Evolutionary conservation across 2,113 vertebrate genomes (phyloP).

Genomic region (Strigops habroptila): DNA sequence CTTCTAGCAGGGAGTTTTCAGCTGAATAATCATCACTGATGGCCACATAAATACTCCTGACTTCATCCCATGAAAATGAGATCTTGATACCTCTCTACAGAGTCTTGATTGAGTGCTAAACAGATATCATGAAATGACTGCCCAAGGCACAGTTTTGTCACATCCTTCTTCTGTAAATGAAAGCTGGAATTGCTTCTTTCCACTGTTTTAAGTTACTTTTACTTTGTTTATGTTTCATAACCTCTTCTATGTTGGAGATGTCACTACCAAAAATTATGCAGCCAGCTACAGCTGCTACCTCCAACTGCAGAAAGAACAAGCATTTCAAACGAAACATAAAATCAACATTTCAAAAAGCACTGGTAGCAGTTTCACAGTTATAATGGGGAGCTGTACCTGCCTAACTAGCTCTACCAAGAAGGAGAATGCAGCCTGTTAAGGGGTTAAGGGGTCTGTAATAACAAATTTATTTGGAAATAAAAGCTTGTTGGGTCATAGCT

Average conservation of each 20-base stretch:
- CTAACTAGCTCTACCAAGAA: not conserved
- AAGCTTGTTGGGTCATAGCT: not conserved
- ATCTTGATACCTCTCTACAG: not conserved
- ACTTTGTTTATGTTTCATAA: constrained; percentile 2
- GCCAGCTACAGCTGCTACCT: constrained; percentile 17
- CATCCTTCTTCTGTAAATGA: not conserved
- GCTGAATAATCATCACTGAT: not conserved
- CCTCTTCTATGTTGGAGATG: not conserved
- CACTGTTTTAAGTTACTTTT: not conserved
- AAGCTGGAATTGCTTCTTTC: not conserved
- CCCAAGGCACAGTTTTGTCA: not conserved
- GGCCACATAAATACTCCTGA: not conserved
- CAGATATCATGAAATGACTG: not conserved
- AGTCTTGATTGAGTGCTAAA: not conserved
- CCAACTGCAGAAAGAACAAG: not conserved
- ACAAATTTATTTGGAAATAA: not conserved
- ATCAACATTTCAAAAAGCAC: not conserved
- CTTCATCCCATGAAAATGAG: not conserved
- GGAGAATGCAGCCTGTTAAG: not conserved
- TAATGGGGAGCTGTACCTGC: not conserved
- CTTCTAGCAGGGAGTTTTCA: not conserved
- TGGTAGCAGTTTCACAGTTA: not conserved
- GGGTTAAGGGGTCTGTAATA: not conserved
- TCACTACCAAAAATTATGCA: not conserved
- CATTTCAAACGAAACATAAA: not conserved